Conservation (phyloP, 2,113 vertebrate species). For the Corydoras maculifer region DNA sequence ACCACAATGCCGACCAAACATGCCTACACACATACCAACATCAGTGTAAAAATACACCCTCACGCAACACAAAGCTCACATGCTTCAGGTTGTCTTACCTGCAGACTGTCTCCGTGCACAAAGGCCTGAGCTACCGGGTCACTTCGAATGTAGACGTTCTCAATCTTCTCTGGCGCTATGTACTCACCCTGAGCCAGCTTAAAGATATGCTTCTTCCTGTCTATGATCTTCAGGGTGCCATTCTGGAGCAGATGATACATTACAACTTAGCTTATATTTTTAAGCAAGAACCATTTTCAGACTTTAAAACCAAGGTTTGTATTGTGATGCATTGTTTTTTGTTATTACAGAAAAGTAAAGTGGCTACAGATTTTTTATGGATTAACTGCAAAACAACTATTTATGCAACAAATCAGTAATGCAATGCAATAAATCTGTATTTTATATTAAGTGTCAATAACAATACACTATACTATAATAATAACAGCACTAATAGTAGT, state of each 20-base stretch:
- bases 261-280: background rate
- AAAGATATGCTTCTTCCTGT: conserved; percentile 97
- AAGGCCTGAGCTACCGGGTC: conserved; percentile 87
- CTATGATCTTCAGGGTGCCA: conserved; percentile 88
- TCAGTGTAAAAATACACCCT: background rate
- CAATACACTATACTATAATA: no score
- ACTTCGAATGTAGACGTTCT: conserved; percentile 80
- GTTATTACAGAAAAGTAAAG: no score
- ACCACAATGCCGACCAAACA: conserved; percentile 86
- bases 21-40: conserved; percentile 60
- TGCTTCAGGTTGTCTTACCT: conserved; percentile 62
- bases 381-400: no score
- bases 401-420: no score
- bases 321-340: no score
- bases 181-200: conserved; percentile 97
- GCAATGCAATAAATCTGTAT: no score
- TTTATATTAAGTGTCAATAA: no score
- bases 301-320: no score
- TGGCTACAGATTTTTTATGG: no score
- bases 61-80: no score
- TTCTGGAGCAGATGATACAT: conserved; percentile 66
- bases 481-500: no score
- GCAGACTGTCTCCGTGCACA: conserved; percentile 89
- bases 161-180: conserved; percentile 96
- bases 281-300: no score